Evolutionary conservation across 92 coral and sea anemone species (phyloP).

Genomic region (Zoanthus solanderi): DNA sequence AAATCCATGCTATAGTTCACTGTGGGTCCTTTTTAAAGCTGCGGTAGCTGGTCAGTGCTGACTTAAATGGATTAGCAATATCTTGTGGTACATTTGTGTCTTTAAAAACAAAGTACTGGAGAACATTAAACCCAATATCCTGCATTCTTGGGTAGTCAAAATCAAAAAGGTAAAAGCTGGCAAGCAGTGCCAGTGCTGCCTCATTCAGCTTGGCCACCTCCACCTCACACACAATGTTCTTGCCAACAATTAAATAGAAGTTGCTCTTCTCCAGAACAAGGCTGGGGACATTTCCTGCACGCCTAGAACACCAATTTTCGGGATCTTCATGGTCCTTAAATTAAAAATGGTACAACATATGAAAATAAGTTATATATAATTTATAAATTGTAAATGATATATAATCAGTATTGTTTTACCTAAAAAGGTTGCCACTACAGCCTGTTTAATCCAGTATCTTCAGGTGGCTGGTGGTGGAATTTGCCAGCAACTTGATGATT

Average conservation of each 20-base stretch:
- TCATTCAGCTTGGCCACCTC: conserved; percentile 27
- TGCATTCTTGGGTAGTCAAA: conserved; percentile 32
- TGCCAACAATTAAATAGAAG: neutral
- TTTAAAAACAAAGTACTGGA: conserved; percentile 21
- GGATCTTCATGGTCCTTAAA: neutral
- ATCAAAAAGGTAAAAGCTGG: conserved; percentile 45
- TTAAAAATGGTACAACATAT: neutral
- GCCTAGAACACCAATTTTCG: neutral
- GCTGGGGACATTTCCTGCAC: neutral
- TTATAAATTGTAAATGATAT: neutral
- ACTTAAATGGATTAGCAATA: neutral
- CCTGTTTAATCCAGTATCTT: neutral
- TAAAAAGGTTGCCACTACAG: neutral
- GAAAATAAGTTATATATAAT: neutral
- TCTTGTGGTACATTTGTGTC: conserved; percentile 28
- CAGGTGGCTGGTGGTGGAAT: neutral
- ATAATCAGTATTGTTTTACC: neutral
- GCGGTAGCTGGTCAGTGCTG: conserved; percentile 24
- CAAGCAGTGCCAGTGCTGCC: conserved; percentile 37
- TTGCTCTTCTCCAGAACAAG: conserved; percentile 10
- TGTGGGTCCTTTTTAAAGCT: conserved; percentile 15
- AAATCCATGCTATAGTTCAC: conserved; percentile 18
- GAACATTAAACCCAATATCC: conserved; percentile 35
- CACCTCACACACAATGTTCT: conserved; percentile 12
- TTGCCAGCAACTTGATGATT: neutral